Evolutionary conservation across 1,140 invertebrate genomes (phyloP).

Genomic region (Agrypnia vestita): DNA sequence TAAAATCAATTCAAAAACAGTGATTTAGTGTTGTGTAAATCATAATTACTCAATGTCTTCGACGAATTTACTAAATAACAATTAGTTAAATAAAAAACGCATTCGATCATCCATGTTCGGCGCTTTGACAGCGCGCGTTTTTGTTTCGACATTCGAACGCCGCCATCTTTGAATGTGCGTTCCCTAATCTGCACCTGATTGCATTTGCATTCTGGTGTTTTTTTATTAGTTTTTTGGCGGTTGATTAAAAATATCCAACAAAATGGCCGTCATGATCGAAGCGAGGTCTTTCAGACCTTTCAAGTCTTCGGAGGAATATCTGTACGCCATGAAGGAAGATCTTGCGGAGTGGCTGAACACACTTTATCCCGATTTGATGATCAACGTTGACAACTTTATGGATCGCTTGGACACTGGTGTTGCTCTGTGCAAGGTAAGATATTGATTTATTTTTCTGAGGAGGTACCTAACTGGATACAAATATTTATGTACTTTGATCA

Average conservation of each 20-base stretch:
- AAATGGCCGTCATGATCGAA: conserved; percentile 81
- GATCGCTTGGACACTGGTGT: conserved; percentile 95
- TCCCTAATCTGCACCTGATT: conserved; percentile 44
- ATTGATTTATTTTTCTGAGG: background rate
- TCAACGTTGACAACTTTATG: conserved; percentile 94
- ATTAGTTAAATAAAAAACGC: background rate
- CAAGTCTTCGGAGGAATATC: conserved; percentile 93
- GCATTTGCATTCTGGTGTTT: conserved; percentile 38
- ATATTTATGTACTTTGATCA: background rate
- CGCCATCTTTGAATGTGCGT: conserved; percentile 47
- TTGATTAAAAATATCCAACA: conserved; percentile 6
- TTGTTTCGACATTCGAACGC: conserved; percentile 31
- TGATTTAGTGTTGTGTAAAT: conserved; percentile 16
- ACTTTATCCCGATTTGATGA: conserved; percentile 87
- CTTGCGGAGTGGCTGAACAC: conserved; percentile 94
- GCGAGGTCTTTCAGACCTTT: conserved; percentile 90
- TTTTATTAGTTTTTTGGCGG: conserved; percentile 35
- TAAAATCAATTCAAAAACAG: conserved; percentile 18
- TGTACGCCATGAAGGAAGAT: conserved; percentile 97
- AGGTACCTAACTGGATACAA: background rate
- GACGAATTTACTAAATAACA: background rate
- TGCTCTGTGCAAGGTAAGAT: conserved; percentile 87
- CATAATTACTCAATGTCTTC: conserved; percentile 3
- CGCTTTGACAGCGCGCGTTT: conserved; percentile 43
- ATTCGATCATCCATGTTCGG: background rate